Evolutionary conservation across 2,797 vertebrate species (phyloP).

Genomic region (Myripristis murdjan): DNA sequence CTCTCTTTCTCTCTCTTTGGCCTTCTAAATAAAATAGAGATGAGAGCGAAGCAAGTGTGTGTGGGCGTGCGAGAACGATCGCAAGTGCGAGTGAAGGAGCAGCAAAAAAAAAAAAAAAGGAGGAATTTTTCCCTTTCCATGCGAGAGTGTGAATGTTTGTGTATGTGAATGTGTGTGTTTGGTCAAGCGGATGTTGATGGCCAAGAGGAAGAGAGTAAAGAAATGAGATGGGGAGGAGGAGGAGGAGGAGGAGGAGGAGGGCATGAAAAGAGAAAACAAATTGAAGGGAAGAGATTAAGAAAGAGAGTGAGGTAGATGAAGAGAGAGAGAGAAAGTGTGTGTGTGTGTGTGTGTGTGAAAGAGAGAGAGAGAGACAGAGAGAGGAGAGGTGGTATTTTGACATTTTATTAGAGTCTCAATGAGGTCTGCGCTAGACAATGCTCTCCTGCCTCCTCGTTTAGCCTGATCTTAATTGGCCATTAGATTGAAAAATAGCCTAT

Average conservation of each 20-base stretch:
- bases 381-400: conserved; percentile 62
- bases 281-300: conserved; percentile 59
- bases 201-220: conserved; percentile 35
- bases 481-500: conserved; percentile 85
- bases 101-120: conserved; percentile 19
- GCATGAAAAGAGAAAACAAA: conserved; percentile 48
- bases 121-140: conserved; percentile 4
- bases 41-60: conserved; percentile 65
- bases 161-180: conserved; percentile 28
- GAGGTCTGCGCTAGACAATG: conserved; percentile 79
- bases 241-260: neutral
- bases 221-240: conserved; percentile 38
- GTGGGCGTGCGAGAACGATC: conserved; percentile 51
- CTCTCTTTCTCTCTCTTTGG: conserved; percentile 50
- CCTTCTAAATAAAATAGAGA: conserved; percentile 71
- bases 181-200: conserved; percentile 22
- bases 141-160: conserved; percentile 52
- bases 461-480: conserved; percentile 87
- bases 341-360: too few relatives aligned
- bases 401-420: conserved; percentile 78
- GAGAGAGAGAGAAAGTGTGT: too few relatives aligned
- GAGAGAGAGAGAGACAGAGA: conserved; percentile 2
- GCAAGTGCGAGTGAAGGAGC: conserved; percentile 44
- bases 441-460: conserved; percentile 85
- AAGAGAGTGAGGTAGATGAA: conserved; percentile 17